These are phyloP conservation scores for Limnephilus lunatus DNA, from an alignment of 2,888 invertebrate species.

Conservation along the genomic window DNA sequence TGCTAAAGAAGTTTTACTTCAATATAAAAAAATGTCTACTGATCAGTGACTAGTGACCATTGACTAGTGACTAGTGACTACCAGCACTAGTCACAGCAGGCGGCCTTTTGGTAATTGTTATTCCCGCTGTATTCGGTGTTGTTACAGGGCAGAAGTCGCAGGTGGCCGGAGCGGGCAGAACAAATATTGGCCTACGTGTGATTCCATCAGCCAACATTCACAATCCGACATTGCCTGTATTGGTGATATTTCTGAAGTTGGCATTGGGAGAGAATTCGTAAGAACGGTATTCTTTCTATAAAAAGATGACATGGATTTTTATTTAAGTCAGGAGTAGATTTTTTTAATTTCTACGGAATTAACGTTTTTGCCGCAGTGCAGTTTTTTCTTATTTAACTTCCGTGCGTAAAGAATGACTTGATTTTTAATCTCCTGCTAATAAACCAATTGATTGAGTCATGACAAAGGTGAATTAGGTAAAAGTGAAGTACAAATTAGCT, in stretches of 20 bases:
- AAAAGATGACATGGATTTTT: no score
- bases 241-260: not conserved
- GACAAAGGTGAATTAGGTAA: no score
- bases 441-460: no score
- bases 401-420: no score
- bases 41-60: not conserved
- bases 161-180: conserved; percentile 37
- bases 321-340: no score
- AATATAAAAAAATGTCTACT: no score
- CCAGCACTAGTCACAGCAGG: not conserved
- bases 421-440: no score
- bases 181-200: conserved; percentile 45
- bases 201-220: conserved; percentile 48
- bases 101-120: conserved; percentile 8
- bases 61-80: not conserved
- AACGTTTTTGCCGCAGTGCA: no score
- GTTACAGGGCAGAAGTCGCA: not conserved
- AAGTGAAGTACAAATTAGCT: no score
- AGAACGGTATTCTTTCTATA: not conserved
- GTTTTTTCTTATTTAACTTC: no score
- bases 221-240: not conserved
- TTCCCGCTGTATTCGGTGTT: conserved; percentile 19
- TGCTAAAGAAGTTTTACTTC: no score
- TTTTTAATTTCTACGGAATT: no score
- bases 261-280: not conserved